Evolutionary conservation across 2,113 vertebrate species (phyloP).

Genomic region (Tiliqua scincoides): DNA sequence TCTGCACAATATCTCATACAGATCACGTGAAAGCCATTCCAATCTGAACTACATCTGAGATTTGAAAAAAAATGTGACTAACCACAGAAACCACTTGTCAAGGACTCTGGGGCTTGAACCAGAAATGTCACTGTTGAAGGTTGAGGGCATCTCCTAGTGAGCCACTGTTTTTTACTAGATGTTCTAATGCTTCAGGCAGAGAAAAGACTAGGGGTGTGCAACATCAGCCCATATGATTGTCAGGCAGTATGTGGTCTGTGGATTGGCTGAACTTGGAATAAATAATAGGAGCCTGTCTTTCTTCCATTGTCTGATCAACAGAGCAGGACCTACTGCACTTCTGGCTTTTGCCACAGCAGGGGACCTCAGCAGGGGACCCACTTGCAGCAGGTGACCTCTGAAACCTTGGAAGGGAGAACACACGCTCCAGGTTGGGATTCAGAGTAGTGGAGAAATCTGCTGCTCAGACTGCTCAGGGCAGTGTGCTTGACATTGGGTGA

Average conservation of each 20-base stretch:
- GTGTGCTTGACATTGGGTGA: too few species aligned
- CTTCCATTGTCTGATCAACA: not conserved
- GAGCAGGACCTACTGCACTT: not conserved
- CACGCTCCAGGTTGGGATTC: too few species aligned
- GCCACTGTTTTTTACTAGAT: not conserved
- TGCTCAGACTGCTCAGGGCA: too few species aligned
- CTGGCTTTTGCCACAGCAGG: not conserved
- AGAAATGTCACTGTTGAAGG: not conserved
- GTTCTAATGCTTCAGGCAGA: not conserved
- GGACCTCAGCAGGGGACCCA: too few species aligned
- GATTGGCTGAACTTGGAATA: not conserved
- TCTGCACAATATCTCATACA: not conserved
- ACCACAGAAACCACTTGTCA: not conserved
- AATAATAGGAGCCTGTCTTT: not conserved
- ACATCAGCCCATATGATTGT: not conserved
- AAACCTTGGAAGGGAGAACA: too few species aligned
- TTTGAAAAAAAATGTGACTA: not conserved
- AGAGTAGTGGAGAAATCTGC: too few species aligned
- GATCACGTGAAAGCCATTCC: not conserved
- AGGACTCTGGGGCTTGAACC: not conserved
- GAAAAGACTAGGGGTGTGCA: not conserved
- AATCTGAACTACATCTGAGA: not conserved
- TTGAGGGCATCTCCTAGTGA: not conserved
- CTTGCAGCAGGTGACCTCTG: not conserved
- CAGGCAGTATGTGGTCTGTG: not conserved